Evolutionary conservation across 2,888 invertebrate species (phyloP).

Genomic region (Ditula angustiorana): DNA sequence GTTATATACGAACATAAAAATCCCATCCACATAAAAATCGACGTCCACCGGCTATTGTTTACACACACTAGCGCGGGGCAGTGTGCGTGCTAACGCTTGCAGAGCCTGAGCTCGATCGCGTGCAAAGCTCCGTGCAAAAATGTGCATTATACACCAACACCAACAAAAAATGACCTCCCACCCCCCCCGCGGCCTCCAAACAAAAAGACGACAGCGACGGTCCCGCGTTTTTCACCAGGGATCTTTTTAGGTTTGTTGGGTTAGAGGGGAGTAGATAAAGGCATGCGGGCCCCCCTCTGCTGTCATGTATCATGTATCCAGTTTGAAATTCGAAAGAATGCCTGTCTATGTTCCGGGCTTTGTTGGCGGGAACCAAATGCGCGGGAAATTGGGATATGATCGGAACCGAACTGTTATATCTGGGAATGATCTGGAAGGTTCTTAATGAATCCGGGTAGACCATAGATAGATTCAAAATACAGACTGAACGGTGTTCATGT

Average conservation of each 20-base stretch:
- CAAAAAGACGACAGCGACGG: slow-evolving; percentile 63
- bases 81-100: slow-evolving; percentile 64
- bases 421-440: slow-evolving; percentile 19
- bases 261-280: slow-evolving; percentile 64
- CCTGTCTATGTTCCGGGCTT: slow-evolving; percentile 40
- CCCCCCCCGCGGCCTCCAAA: slow-evolving; percentile 53
- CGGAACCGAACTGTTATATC: no score
- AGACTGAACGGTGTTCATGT: no score
- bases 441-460: slow-evolving; percentile 22
- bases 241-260: slow-evolving; percentile 64
- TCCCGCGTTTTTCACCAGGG: slow-evolving; percentile 60
- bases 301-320: slow-evolving; percentile 75
- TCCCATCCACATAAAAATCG: slow-evolving; percentile 38
- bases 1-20: slow-evolving; percentile 34
- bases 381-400: slow-evolving; percentile 49
- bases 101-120: slow-evolving; percentile 71
- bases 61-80: slow-evolving; percentile 40
- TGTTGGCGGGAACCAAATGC: slow-evolving; percentile 46
- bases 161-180: slow-evolving; percentile 67
- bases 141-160: slow-evolving; percentile 73
- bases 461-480: not conserved
- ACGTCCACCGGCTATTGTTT: slow-evolving; percentile 33
- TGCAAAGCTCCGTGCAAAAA: slow-evolving; percentile 81
- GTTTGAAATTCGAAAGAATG: slow-evolving; percentile 59
- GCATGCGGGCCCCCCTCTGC: slow-evolving; percentile 67